Evolutionary conservation across 2,797 vertebrate genomes (phyloP).

Genomic region (Peromyscus nudipes): DNA sequence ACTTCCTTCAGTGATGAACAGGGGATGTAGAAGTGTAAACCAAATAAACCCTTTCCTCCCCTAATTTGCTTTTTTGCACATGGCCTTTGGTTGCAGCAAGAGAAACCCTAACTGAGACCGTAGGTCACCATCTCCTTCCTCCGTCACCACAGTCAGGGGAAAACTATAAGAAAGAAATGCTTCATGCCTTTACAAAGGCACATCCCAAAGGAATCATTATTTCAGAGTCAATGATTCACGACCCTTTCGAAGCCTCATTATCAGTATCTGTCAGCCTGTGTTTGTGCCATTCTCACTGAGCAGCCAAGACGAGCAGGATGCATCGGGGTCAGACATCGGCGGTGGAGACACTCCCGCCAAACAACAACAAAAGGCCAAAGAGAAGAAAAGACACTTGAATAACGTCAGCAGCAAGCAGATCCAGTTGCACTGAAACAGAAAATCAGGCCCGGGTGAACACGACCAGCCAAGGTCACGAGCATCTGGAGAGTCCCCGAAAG

Average conservation of each 20-base stretch:
- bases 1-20: background rate
- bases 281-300: background rate
- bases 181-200: background rate
- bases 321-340: background rate
- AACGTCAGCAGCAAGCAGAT: slow-evolving; percentile 34
- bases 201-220: background rate
- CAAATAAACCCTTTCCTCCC: background rate
- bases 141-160: background rate
- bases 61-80: background rate
- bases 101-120: background rate
- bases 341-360: background rate
- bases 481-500: background rate
- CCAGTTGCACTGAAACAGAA: slow-evolving; percentile 12
- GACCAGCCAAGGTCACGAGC: background rate
- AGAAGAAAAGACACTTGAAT: slow-evolving; percentile 15
- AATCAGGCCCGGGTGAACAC: slow-evolving; percentile 5
- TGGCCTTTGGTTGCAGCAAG: background rate
- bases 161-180: background rate
- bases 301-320: background rate
- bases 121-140: background rate
- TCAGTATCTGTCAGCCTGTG: background rate
- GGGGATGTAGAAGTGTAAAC: background rate
- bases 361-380: slow-evolving; percentile 11
- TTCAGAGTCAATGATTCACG: background rate
- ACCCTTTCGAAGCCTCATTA: background rate